Evolutionary conservation across 2,797 vertebrate species (phyloP).

Genomic region (Malacoctenus gilli): DNA sequence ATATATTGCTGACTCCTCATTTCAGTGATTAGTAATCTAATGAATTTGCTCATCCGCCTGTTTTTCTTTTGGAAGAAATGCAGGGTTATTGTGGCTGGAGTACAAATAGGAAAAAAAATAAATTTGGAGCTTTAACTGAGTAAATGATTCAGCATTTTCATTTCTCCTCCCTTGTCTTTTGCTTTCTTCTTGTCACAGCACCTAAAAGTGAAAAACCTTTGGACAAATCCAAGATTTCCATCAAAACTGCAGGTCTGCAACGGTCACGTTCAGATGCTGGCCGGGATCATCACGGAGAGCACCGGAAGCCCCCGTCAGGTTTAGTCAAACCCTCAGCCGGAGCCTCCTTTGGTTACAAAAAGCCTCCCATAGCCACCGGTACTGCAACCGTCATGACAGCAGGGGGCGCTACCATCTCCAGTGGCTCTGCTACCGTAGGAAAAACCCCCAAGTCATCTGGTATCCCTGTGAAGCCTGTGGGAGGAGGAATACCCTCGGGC

Average conservation of each 20-base stretch:
- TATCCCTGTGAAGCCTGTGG: constrained; percentile 92
- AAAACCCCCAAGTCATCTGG: constrained; percentile 93
- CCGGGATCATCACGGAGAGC: constrained; percentile 85
- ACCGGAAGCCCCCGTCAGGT: constrained; percentile 94
- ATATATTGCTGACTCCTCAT: neutral
- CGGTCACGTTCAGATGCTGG: constrained; percentile 94
- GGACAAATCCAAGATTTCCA: constrained; percentile 90
- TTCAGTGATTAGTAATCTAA: neutral
- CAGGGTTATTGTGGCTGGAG: neutral
- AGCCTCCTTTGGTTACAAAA: constrained; percentile 93
- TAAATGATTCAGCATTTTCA: neutral
- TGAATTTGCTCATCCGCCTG: too few relatives aligned
- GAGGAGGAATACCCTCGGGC: constrained; percentile 67
- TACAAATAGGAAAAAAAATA: constrained; percentile 2
- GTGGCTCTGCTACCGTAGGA: constrained; percentile 89
- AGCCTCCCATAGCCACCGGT: constrained; percentile 84
- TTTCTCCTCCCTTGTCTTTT: too few relatives aligned
- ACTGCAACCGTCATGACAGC: constrained; percentile 92
- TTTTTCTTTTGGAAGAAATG: too few relatives aligned
- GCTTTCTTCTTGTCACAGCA: constrained; percentile 39
- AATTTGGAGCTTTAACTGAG: constrained; percentile 1
- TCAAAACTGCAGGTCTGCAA: constrained; percentile 89
- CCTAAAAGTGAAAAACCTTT: constrained; percentile 89
- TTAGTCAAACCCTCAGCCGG: constrained; percentile 88
- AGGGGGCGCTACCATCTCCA: constrained; percentile 83